Conservation (phyloP, 2,888 invertebrate species). For the Arge pagana region DNA sequence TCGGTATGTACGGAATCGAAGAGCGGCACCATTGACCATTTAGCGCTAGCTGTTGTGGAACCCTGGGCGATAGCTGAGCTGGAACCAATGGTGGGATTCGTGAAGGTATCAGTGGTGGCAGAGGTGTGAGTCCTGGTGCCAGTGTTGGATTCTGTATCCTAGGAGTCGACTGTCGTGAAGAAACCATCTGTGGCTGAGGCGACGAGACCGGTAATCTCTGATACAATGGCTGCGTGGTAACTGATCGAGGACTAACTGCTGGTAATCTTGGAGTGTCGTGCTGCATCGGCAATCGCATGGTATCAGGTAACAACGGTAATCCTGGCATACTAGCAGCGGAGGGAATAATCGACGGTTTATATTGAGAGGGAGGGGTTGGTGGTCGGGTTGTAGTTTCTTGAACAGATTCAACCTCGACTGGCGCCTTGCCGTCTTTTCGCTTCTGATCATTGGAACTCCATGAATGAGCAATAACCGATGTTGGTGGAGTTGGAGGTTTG, state of each 20-base stretch:
- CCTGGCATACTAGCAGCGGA: constrained; percentile 43
- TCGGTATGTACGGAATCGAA: constrained; percentile 37
- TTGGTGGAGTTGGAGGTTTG: constrained; percentile 50
- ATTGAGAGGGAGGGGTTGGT: constrained; percentile 34
- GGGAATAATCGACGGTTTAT: constrained; percentile 38
- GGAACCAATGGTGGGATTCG: constrained; percentile 45
- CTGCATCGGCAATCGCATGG: constrained; percentile 32
- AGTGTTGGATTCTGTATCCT: constrained; percentile 42
- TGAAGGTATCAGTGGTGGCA: constrained; percentile 47
- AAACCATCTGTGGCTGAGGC: constrained; percentile 48
- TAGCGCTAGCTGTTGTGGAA: constrained; percentile 48
- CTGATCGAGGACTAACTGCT: constrained; percentile 38
- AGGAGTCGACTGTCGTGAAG: constrained; percentile 47
- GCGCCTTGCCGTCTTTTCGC: constrained; percentile 47
- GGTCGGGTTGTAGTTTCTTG: constrained; percentile 31
- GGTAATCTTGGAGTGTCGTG: constrained; percentile 42
- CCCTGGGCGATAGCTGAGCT: constrained; percentile 39
- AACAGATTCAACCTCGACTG: constrained; percentile 56
- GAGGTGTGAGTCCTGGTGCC: constrained; percentile 31
- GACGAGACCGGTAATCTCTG: constrained; percentile 50
- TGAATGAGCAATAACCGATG: constrained; percentile 64
- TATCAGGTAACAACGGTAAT: constrained; percentile 35
- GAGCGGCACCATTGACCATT: constrained; percentile 52
- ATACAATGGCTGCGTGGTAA: constrained; percentile 39
- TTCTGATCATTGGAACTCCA: constrained; percentile 63